phyloP scores from a whole-genome alignment of 2,797 vertebrate species.

The Hyperoplus immaculatus region DNA sequence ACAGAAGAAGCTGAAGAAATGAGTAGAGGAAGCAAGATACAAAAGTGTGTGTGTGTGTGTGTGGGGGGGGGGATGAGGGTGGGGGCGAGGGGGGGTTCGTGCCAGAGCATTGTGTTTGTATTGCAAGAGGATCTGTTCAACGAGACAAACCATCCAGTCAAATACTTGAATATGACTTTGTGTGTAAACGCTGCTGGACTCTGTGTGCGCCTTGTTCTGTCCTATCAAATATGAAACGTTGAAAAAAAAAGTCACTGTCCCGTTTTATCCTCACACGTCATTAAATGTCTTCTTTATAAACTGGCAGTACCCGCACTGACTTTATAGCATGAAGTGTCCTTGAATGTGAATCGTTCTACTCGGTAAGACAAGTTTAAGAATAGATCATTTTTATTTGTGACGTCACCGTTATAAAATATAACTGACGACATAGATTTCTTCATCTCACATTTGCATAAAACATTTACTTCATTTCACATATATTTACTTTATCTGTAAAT shows the following conservation, averaged over 20 bases:
- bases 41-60: neutral
- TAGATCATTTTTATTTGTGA: constrained; percentile 62
- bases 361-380: neutral
- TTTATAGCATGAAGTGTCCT: constrained; percentile 5
- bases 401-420: constrained; percentile 48
- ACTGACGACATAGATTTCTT: constrained; percentile 51
- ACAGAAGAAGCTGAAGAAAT: constrained; percentile 98
- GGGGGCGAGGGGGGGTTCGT: constrained; percentile 31
- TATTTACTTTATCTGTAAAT: constrained; percentile 58
- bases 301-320: neutral
- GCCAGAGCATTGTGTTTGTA: constrained; percentile 54
- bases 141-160: constrained; percentile 55
- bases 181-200: constrained; percentile 76
- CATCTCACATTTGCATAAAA: constrained; percentile 64
- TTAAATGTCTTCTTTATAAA: constrained; percentile 69
- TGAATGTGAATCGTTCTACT: neutral
- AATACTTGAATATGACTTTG: constrained; percentile 80
- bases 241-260: constrained; percentile 58
- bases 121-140: constrained; percentile 51
- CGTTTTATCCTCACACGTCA: constrained; percentile 67
- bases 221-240: constrained; percentile 43
- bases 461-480: constrained; percentile 48
- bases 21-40: constrained; percentile 34
- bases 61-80: neutral
- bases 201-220: constrained; percentile 73